These are phyloP conservation scores for Fragum fragum DNA, from an alignment of 2,888 invertebrate species.

Conservation along the genomic window DNA sequence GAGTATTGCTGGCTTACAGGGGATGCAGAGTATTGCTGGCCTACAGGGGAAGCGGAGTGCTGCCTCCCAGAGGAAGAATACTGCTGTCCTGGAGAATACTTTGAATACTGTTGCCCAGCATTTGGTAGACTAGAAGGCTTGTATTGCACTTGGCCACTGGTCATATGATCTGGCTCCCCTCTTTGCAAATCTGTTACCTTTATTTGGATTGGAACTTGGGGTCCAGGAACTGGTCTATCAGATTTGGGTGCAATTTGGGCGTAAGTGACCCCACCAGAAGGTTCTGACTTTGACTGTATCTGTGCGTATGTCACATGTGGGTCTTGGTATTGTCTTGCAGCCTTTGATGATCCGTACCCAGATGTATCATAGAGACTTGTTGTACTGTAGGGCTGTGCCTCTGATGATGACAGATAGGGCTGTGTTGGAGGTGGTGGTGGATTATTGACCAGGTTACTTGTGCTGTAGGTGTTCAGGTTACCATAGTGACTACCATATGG, in stretches of 20 bases:
- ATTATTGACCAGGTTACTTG: conserved; percentile 49
- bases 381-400: conserved; percentile 25
- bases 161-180: conserved; percentile 24
- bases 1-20: conserved; percentile 22
- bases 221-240: conserved; percentile 78
- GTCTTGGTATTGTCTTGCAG: conserved; percentile 36
- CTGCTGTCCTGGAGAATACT: neutral
- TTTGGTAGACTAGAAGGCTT: conserved; percentile 26
- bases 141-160: conserved; percentile 34
- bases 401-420: conserved; percentile 15
- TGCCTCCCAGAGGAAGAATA: conserved; percentile 14
- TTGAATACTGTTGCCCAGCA: conserved; percentile 33
- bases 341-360: conserved; percentile 48
- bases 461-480: conserved; percentile 68
- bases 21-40: conserved; percentile 15
- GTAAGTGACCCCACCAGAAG: conserved; percentile 61
- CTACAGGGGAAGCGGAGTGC: neutral
- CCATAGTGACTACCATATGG: conserved; percentile 76
- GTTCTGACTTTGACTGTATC: conserved; percentile 38
- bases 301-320: conserved; percentile 50
- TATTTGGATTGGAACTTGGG: conserved; percentile 75
- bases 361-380: conserved; percentile 28
- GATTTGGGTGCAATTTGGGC: conserved; percentile 66
- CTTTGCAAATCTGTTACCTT: conserved; percentile 49
- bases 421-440: conserved; percentile 19